Evolutionary conservation across 1,140 invertebrate genomes (phyloP).

Genomic region (Drosophila neocordata): DNA sequence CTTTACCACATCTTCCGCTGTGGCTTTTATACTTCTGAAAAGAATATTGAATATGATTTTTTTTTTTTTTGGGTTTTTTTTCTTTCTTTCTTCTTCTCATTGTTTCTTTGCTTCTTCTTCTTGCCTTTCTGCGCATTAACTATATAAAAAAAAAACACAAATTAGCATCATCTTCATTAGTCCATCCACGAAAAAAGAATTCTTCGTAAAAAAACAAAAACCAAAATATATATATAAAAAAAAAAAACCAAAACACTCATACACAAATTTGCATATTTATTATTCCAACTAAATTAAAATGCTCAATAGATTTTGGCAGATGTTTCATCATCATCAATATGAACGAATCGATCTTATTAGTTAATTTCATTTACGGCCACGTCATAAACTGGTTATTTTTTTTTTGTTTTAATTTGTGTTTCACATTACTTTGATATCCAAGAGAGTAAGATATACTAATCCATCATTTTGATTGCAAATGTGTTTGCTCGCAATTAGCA

Average conservation of each 20-base stretch:
- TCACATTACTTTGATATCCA: background rate
- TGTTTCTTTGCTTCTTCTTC: background rate
- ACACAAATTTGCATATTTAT: slow-evolving; percentile 67
- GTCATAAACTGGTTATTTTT: slow-evolving; percentile 67
- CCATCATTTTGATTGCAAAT: slow-evolving; percentile 53
- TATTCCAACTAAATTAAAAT: slow-evolving; percentile 26
- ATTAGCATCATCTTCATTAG: slow-evolving; percentile 11
- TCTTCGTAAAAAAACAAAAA: slow-evolving; percentile 31
- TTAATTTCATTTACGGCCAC: slow-evolving; percentile 19
- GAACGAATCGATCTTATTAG: slow-evolving; percentile 8
- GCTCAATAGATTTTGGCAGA: slow-evolving; percentile 1
- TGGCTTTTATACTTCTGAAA: slow-evolving; percentile 57
- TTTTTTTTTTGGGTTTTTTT: too few species aligned
- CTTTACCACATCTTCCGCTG: slow-evolving; percentile 31
- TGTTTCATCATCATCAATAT: slow-evolving; percentile 12
- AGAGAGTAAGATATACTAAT: slow-evolving; percentile 7
- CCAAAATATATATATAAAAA: too few species aligned
- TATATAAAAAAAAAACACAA: slow-evolving; percentile 23
- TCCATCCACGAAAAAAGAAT: slow-evolving; percentile 11
- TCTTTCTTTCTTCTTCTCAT: background rate
- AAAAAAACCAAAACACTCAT: background rate
- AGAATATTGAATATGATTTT: slow-evolving; percentile 59
- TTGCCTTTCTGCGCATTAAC: slow-evolving; percentile 4
- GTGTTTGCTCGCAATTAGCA: slow-evolving; percentile 66
- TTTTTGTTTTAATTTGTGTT: background rate